Percentiles rank a stretch among this genome's conserved stretches.
Conservation (phyloP, 2,888 invertebrate genomes). For the Phaedon cochleariae region DNA sequence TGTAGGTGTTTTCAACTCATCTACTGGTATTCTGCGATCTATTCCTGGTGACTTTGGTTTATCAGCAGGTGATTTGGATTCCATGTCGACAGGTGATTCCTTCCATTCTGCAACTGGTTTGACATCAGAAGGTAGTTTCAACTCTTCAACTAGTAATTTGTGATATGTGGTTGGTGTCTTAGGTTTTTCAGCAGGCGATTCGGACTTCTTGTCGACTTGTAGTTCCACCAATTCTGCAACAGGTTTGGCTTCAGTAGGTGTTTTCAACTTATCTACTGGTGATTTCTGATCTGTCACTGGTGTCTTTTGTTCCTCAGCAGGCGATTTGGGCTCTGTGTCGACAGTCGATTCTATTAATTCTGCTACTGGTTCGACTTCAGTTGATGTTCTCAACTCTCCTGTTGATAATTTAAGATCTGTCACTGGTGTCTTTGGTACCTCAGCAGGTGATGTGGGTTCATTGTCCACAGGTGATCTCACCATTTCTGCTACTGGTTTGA, state of each 20-base stretch:
- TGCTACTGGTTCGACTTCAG: not conserved
- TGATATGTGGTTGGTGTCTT: not conserved
- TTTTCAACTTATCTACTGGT: not conserved
- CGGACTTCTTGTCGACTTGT: not conserved
- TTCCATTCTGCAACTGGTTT: not conserved
- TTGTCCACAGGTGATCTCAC: not conserved
- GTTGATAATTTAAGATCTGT: not conserved
- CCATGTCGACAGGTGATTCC: not conserved
- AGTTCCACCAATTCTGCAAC: not conserved
- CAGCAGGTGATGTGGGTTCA: not conserved
- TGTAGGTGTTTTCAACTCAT: no score
- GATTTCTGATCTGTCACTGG: not conserved
- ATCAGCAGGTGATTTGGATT: not conserved
- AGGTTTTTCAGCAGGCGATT: not conserved
- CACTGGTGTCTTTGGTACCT: not conserved
- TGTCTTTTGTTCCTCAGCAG: not conserved
- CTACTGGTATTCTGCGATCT: no score
- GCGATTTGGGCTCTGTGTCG: not conserved
- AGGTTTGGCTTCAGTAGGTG: not conserved
- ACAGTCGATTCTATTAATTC: not conserved
- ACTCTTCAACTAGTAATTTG: not conserved
- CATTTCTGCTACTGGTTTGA: not conserved
- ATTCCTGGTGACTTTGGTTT: no score
- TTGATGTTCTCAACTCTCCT: not conserved
- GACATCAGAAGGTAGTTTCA: not conserved